Evolutionary conservation across 2,888 invertebrate genomes (phyloP).

Genomic region (Pogonocherus hispidulus): DNA sequence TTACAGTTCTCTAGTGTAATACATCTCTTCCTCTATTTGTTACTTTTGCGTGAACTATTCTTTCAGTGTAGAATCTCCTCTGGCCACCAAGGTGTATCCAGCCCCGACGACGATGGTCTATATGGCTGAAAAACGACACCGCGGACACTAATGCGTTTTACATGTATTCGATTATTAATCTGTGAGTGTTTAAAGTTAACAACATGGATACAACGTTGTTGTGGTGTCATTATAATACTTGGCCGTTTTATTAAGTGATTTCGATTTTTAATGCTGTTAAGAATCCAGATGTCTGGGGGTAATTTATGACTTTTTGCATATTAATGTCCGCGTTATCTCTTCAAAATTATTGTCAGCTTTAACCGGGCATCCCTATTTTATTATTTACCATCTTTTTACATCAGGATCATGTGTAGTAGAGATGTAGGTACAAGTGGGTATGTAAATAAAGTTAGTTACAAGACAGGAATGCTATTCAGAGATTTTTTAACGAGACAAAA

Average conservation of each 20-base stretch:
- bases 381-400: background rate
- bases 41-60: too few species aligned
- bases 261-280: conserved; percentile 53
- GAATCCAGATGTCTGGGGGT: conserved; percentile 9
- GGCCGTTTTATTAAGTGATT: conserved; percentile 64
- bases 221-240: conserved; percentile 63
- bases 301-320: conserved; percentile 9
- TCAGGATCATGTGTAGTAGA: background rate
- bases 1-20: too few species aligned
- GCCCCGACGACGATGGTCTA: conserved; percentile 28
- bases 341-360: conserved; percentile 12
- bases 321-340: conserved; percentile 3
- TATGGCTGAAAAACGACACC: conserved; percentile 56
- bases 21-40: too few species aligned
- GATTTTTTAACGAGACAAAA: too few species aligned
- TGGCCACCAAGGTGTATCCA: conserved; percentile 16
- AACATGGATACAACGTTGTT: conserved; percentile 66
- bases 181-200: conserved; percentile 67
- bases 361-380: background rate
- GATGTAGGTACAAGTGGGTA: too few species aligned
- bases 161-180: conserved; percentile 67
- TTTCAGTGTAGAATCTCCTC: background rate
- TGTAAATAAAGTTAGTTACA: too few species aligned
- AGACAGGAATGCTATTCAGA: too few species aligned
- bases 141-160: conserved; percentile 66